Evolutionary conservation across 2,888 invertebrate species (phyloP).

Genomic region (Boloria euphrosyne): DNA sequence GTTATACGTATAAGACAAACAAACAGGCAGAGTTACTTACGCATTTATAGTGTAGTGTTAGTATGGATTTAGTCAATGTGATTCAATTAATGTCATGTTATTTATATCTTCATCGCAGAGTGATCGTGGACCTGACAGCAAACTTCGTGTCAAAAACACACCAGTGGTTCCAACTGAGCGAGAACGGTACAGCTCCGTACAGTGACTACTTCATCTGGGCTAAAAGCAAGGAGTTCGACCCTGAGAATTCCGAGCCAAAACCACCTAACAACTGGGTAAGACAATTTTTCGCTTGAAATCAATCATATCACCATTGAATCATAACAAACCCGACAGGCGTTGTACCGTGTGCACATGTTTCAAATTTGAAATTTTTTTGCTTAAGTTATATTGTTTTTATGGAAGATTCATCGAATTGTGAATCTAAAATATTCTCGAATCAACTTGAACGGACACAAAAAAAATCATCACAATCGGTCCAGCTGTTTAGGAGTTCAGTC

Average conservation of each 20-base stretch:
- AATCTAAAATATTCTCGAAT: too few species aligned
- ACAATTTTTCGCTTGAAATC: not conserved
- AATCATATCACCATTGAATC: too few species aligned
- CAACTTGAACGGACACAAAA: too few species aligned
- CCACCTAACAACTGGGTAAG: conserved; percentile 89
- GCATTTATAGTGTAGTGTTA: not conserved
- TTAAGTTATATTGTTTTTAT: too few species aligned
- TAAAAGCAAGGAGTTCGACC: conserved; percentile 56
- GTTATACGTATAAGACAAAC: too few species aligned
- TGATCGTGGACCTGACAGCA: conserved; percentile 86
- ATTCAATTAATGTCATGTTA: not conserved
- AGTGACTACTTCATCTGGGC: conserved; percentile 92
- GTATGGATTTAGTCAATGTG: not conserved
- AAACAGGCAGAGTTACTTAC: too few species aligned
- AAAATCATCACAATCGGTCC: too few species aligned
- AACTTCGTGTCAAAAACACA: conserved; percentile 87
- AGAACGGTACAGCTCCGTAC: conserved; percentile 81
- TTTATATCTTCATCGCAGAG: conserved; percentile 18
- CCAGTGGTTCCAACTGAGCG: conserved; percentile 87
- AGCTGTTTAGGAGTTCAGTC: too few species aligned
- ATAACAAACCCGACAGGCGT: too few species aligned
- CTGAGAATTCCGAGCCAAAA: conserved; percentile 45
- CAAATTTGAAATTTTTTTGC: too few species aligned
- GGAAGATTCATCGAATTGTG: too few species aligned
- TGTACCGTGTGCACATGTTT: too few species aligned